Evolutionary conservation across 2,797 vertebrate species (phyloP), one percentile per base, ranked within the genome.

Genomic region (Enteromius treurensis): DNA sequence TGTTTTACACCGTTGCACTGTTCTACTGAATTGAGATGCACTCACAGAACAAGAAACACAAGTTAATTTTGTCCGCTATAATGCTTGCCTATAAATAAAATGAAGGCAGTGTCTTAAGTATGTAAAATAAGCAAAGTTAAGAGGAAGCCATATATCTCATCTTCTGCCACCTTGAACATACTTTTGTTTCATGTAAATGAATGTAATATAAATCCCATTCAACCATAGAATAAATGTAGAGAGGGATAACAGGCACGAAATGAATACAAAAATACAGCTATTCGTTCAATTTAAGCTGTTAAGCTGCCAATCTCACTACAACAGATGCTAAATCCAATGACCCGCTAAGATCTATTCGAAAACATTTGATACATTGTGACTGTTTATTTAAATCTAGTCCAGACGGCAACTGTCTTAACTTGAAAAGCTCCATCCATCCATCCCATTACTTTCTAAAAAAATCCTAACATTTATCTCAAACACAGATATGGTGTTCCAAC

Each of bases 241-340:
- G 17, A 15, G 34, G n/a, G 10, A 37, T 49, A 53, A n/a, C 5
- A 79, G 37, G 60, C 17, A 55, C 34, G 40, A 51, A 42, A 78
- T 4, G 34, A 32, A 34, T n/a, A 4, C n/a, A 60, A 26, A n/a
- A 42, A 23, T 21, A 21, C 45, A 71, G 77, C 32, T 5, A 29
- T 64, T 68, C 17, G 2, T 76, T 74, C 23, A 1, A 64, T 67
- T 51, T 62, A 11, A 62, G 19, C 0, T 21, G 55, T 70, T 77
- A 29, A 62, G 9, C 34, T 19, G 65, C 60, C 51, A 55, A 29
- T 77, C 26, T 77, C 15, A 70, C 17, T 15, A 34, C 51, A 80
- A 45, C 58, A 73, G 45, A 75, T 2, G 11, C 2, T 19, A 17
- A 80, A 80, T 19, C 19, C 23, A 69, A 45, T 83, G 34, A 70